Evolutionary conservation across 2,888 invertebrate species (phyloP).

Genomic region (Phymatocera aterrima): DNA sequence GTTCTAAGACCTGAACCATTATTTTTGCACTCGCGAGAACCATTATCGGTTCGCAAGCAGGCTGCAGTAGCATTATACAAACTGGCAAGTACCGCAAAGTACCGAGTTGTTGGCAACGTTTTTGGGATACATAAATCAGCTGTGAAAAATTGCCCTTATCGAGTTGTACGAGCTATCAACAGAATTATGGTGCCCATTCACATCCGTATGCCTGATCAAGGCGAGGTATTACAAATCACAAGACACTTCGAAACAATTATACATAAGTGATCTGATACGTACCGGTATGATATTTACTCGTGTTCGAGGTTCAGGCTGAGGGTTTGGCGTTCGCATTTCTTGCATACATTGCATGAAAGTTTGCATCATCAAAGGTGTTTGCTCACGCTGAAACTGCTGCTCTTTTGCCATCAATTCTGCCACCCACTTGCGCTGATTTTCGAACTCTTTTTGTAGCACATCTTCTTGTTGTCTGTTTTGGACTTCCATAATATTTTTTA

Average conservation of each 20-base stretch:
- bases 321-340: background rate
- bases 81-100: conserved; percentile 14
- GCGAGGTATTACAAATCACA: conserved; percentile 57
- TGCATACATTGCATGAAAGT: conserved; percentile 3
- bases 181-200: conserved; percentile 54
- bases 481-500: background rate
- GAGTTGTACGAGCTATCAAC: conserved; percentile 59
- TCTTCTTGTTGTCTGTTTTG: conserved; percentile 13
- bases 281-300: background rate
- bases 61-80: conserved; percentile 23
- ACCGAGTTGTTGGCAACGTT: conserved; percentile 14
- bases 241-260: conserved; percentile 55
- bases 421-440: conserved; percentile 20
- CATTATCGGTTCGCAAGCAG: conserved; percentile 28
- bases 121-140: conserved; percentile 22
- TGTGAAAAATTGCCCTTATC: conserved; percentile 55
- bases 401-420: conserved; percentile 10
- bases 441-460: conserved; percentile 1
- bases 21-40: conserved; percentile 10
- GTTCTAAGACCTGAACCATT: background rate
- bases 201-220: conserved; percentile 59
- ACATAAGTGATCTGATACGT: background rate
- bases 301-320: background rate
- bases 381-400: conserved; percentile 13
- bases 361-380: conserved; percentile 1